These are phyloP conservation scores for Hyles lineata DNA, from an alignment of 2,888 invertebrate genomes.

Conservation along the genomic window DNA sequence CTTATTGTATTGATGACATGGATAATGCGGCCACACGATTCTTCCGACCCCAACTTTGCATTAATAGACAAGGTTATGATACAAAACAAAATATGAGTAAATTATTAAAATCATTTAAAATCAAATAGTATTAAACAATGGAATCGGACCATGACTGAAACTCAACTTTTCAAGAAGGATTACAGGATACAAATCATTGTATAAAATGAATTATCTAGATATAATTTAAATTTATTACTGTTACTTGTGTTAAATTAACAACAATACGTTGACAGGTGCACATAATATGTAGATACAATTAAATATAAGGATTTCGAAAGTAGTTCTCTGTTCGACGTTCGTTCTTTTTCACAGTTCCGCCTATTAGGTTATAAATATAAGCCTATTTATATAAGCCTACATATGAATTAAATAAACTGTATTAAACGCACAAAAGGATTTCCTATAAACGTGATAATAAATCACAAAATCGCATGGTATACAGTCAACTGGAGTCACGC, in stretches of 20 bases:
- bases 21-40: not conserved
- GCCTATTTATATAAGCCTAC: not conserved
- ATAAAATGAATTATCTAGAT: too few relatives aligned
- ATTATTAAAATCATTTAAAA: not conserved
- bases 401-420: not conserved
- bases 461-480: not conserved
- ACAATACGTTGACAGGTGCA: too few relatives aligned
- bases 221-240: too few relatives aligned
- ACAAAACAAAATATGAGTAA: not conserved
- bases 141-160: not conserved
- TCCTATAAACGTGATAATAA: constrained; percentile 21
- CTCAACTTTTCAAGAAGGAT: too few relatives aligned
- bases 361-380: not conserved
- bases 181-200: too few relatives aligned
- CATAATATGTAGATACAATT: too few relatives aligned
- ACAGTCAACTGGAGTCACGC: constrained; percentile 19
- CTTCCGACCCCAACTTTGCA: not conserved
- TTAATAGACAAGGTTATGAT: not conserved
- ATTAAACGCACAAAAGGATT: constrained; percentile 4
- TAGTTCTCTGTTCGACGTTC: too few relatives aligned
- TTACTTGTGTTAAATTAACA: too few relatives aligned
- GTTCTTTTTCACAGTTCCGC: too few relatives aligned
- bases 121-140: not conserved
- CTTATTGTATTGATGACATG: not conserved
- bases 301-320: too few relatives aligned